These are phyloP conservation scores for Bellardia bayeri DNA, from an alignment of 2,888 invertebrate genomes.

Conservation along the genomic window DNA sequence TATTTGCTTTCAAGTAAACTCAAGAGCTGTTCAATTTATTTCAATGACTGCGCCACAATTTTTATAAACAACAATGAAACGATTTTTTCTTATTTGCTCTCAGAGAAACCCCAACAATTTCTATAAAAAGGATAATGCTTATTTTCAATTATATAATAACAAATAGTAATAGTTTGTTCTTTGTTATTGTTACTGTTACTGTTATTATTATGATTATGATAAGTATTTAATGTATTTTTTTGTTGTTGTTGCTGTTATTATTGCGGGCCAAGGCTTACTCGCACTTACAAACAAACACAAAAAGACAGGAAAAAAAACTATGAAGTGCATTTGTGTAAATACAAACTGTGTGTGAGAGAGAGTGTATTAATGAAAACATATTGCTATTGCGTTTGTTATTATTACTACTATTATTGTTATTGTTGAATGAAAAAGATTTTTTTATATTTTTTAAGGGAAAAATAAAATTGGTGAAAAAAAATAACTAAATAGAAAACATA, in stretches of 20 bases:
- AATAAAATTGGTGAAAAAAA: conserved; percentile 1
- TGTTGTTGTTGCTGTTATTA: conserved; percentile 4
- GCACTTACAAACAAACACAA: conserved; percentile 44
- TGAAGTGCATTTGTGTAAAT: conserved; percentile 28
- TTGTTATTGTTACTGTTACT: conserved; percentile 57
- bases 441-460: conserved; percentile 44
- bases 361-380: conserved; percentile 58
- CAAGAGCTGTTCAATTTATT: conserved; percentile 42
- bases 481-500: conserved; percentile 53
- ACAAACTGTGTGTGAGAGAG: conserved; percentile 32
- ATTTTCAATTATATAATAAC: conserved; percentile 68
- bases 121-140: conserved; percentile 59
- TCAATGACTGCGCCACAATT: conserved; percentile 35
- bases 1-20: background rate
- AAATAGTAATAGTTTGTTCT: conserved; percentile 63
- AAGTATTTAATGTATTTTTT: conserved; percentile 70
- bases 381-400: conserved; percentile 51
- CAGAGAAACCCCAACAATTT: conserved; percentile 44
- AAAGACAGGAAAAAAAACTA: conserved; percentile 23
- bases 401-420: conserved; percentile 44
- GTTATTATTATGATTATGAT: conserved; percentile 57
- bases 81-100: background rate
- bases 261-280: conserved; percentile 27
- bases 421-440: conserved; percentile 35
- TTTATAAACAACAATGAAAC: conserved; percentile 40